Evolutionary conservation across 2,888 invertebrate species (phyloP).

Genomic region (Hirudinaria manillensis): DNA sequence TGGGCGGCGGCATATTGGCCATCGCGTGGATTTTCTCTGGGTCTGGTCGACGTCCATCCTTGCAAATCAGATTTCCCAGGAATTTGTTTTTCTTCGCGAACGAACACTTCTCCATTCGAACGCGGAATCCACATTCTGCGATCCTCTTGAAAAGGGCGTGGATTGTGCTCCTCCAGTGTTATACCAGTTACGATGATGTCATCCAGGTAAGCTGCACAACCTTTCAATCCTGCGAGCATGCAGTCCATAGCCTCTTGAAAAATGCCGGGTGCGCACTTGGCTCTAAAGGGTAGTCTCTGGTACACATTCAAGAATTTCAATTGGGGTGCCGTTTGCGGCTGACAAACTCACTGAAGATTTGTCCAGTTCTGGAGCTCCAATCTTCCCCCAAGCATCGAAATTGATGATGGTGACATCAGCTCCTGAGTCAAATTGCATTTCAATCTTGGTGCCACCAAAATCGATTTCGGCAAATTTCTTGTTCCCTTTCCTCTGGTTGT

Average conservation of each 20-base stretch:
- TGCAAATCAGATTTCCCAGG: slow-evolving; percentile 9
- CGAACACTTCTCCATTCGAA: not conserved
- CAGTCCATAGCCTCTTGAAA: slow-evolving; percentile 1
- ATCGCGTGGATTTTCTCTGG: too few relatives aligned
- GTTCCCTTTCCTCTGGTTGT: too few relatives aligned
- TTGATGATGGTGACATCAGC: too few relatives aligned
- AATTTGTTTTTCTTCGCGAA: not conserved
- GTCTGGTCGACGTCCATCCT: too few relatives aligned
- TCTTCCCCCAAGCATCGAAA: too few relatives aligned
- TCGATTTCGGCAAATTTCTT: too few relatives aligned
- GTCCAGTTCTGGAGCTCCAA: too few relatives aligned
- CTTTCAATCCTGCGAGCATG: not conserved
- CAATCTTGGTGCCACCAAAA: too few relatives aligned
- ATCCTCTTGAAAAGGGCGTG: not conserved
- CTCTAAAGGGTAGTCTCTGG: slow-evolving; percentile 2
- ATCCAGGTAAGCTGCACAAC: not conserved
- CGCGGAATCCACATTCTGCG: not conserved
- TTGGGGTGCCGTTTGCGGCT: too few relatives aligned
- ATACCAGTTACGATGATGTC: slow-evolving; percentile 4
- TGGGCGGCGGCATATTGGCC: not conserved
- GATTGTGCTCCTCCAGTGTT: not conserved
- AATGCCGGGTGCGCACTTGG: slow-evolving; percentile 5
- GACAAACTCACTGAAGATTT: too few relatives aligned
- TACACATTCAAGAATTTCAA: too few relatives aligned
- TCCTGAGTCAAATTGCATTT: too few relatives aligned